Evolutionary conservation across 2,113 vertebrate species (phyloP).

Genomic region (Gymnarchus niloticus): DNA sequence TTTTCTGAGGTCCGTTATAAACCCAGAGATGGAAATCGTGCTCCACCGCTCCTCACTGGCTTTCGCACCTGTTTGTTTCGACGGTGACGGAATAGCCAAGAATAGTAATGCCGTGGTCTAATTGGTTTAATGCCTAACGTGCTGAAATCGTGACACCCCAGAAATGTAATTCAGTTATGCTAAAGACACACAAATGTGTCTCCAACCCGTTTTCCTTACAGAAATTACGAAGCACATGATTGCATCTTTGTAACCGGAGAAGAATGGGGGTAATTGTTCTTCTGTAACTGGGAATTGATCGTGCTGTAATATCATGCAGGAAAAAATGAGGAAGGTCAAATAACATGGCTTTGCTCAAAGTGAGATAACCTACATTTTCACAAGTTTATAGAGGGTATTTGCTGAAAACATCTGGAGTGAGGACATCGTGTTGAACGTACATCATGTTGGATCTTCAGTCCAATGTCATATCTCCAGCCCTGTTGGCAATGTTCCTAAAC

Average conservation of each 20-base stretch:
- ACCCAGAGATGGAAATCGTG: conserved; percentile 38
- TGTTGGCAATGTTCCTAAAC: neutral
- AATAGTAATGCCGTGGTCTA: neutral
- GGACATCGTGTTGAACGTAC: neutral
- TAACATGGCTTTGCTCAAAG: neutral
- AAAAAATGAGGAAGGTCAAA: neutral
- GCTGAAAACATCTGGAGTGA: neutral
- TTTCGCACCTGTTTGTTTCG: conserved; percentile 26
- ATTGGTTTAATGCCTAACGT: neutral
- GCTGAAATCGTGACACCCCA: neutral
- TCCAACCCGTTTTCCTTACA: neutral
- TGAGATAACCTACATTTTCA: neutral
- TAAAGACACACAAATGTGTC: neutral
- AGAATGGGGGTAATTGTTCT: neutral
- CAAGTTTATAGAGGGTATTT: neutral
- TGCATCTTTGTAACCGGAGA: neutral
- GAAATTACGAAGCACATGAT: neutral
- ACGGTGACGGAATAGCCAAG: conserved; percentile 13
- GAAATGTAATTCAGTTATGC: conserved; percentile 9
- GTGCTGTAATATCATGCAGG: neutral
- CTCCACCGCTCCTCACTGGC: conserved; percentile 35
- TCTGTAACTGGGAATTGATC: conserved; percentile 2
- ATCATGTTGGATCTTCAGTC: neutral
- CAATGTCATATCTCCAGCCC: too few species aligned
- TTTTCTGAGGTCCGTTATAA: conserved; percentile 25